These are phyloP conservation scores for Parotocinclus haroldoi DNA, from an alignment of 2,797 vertebrate species.

Conservation along the genomic window DNA sequence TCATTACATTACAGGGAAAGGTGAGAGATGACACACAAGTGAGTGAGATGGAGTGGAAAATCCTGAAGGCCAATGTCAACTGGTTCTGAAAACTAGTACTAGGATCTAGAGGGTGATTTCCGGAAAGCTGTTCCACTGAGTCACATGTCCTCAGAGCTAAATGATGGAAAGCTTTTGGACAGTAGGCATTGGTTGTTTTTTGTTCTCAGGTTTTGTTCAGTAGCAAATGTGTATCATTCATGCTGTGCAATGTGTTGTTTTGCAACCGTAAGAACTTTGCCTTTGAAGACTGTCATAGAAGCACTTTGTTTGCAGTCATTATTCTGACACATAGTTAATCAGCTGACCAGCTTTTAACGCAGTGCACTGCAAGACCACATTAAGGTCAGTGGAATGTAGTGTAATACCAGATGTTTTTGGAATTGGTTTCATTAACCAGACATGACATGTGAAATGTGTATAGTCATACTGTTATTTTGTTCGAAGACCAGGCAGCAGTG, in stretches of 20 bases:
- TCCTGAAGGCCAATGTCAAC: slow-evolving; percentile 12
- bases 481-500: not conserved
- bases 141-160: no score
- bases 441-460: slow-evolving; percentile 7
- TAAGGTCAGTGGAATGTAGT: not conserved
- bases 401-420: slow-evolving; percentile 6
- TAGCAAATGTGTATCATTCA: not conserved
- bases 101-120: no score
- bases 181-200: no score
- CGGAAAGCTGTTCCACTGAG: no score
- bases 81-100: no score
- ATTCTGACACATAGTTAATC: not conserved
- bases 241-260: not conserved
- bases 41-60: not conserved
- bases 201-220: not conserved
- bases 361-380: not conserved
- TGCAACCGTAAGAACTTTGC: no score
- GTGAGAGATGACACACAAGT: slow-evolving; percentile 1
- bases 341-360: not conserved
- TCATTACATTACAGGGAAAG: slow-evolving; percentile 6
- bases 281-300: not conserved
- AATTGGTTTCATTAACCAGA: slow-evolving; percentile 2
- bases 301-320: not conserved
- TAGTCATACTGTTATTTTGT: not conserved
- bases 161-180: no score